Conservation (phyloP, 92 coral and sea anemone species). For the Hydrozoanthus gracilis region DNA sequence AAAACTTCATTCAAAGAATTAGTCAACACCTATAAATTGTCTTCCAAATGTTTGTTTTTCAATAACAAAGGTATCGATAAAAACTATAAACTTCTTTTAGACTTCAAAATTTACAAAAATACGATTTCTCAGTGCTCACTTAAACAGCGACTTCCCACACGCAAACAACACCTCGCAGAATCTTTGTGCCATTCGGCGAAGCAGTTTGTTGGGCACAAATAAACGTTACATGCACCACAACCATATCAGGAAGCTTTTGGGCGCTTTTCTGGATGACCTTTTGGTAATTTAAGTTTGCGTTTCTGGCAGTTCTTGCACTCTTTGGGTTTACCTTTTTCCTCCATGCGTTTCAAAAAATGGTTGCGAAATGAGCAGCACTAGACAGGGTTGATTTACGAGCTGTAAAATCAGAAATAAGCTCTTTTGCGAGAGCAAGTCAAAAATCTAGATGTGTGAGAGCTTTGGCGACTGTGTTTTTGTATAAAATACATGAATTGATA, state of each 20-base stretch:
- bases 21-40: too few species aligned
- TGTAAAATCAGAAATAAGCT: not conserved
- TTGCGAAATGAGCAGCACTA: not conserved
- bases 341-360: not conserved
- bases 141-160: not conserved
- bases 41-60: not conserved
- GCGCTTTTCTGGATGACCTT: constrained; percentile 23
- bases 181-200: not conserved
- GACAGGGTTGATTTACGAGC: too few species aligned
- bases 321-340: constrained; percentile 15
- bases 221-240: not conserved
- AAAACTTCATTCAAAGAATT: not conserved
- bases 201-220: not conserved
- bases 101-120: not conserved
- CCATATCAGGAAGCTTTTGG: constrained; percentile 25
- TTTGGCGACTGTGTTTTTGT: constrained; percentile 17
- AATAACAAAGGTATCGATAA: not conserved
- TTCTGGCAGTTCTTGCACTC: too few species aligned
- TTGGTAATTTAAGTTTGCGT: too few species aligned
- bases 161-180: not conserved
- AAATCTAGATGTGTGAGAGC: constrained; percentile 10
- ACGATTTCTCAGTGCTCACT: not conserved
- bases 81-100: not conserved
- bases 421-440: constrained; percentile 17
- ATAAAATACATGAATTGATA: constrained; percentile 2